Evolutionary conservation across 2,797 vertebrate genomes (phyloP).

Genomic region (Bufotes viridis): DNA sequence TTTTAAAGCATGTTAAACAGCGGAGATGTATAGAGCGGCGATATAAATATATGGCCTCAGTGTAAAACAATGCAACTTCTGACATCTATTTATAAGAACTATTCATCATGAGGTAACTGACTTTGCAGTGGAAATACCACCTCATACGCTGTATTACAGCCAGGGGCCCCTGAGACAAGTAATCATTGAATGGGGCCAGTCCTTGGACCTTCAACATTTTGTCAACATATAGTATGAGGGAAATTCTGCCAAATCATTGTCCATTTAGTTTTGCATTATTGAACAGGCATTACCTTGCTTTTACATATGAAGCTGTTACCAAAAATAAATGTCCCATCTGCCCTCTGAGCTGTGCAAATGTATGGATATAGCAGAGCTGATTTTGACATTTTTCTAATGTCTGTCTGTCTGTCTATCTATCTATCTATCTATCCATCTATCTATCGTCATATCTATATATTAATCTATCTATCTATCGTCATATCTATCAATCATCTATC

Average conservation of each 20-base stretch:
- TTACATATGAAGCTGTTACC: constrained; percentile 24
- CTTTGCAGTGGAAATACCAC: neutral
- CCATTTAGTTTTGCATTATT: constrained; percentile 53
- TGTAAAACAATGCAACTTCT: neutral
- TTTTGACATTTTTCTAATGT: neutral
- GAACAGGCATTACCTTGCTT: constrained; percentile 52
- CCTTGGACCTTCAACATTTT: constrained; percentile 24
- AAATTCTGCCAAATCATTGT: constrained; percentile 36
- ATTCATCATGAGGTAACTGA: neutral
- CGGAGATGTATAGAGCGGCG: neutral
- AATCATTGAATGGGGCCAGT: neutral
- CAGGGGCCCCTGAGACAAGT: constrained; percentile 3
- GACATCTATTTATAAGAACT: neutral
- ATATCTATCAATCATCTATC: no score
- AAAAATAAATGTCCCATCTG: constrained; percentile 20
- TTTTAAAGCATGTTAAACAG: neutral
- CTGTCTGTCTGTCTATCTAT: neutral
- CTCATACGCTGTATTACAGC: neutral
- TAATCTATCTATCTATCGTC: neutral
- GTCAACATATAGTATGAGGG: neutral
- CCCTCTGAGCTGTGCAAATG: neutral
- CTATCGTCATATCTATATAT: neutral
- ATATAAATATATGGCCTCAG: neutral
- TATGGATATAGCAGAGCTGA: neutral
- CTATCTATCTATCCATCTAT: neutral